Evolutionary conservation across 2,113 vertebrate species (phyloP), one percentile per base, ranked within the genome.

Genomic region (Pollimyrus isidori): DNA sequence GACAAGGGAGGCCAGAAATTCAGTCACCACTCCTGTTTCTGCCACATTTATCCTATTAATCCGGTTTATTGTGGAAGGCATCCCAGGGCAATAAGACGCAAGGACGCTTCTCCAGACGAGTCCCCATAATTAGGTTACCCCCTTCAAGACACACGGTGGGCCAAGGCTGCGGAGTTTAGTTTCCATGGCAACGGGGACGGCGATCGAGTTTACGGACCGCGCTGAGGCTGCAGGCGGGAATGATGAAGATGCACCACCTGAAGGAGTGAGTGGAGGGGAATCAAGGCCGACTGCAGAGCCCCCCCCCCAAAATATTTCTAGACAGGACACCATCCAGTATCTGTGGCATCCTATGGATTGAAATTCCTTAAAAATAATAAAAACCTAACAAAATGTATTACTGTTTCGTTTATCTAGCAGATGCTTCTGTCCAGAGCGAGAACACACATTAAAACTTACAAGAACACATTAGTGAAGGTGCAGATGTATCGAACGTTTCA

Each of bases 121-220:
- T 80, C 69, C 58, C 73, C 84, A 90, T 88, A 90, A 90, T 89
- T 89, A 89, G 88, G 87, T 88, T 89, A 88, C 86, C 89, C 87
- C 69, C 69, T 87, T 83, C 52, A 65, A 91, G 69, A 58, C 82
- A 76, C 46, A 30, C 30, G 73, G 19, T n/a, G 6, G 73, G 48
- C 76, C 69, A 86, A 87, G 23, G 50, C 84, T 84, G 76, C 82
- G 49, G 58, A 89, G 62, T 87, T 50, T 2, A 42, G 91, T 91
- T 89, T 53, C 89, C 53, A 90, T 86, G 88, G 88, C 46, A 87
- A 89, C 80, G 42, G 10, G 35, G 76, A 89, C 76, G 86, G 88
- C 88, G 45, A 56, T 84, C 87, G 48, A 84, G 73, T 84, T 84
- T 89, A 91, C 86, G 89, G 82, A 88, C 89, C 35, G 50, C 49